Conservation (phyloP, 2,797 vertebrate genomes). For the Sebastes steindachneri region DNA sequence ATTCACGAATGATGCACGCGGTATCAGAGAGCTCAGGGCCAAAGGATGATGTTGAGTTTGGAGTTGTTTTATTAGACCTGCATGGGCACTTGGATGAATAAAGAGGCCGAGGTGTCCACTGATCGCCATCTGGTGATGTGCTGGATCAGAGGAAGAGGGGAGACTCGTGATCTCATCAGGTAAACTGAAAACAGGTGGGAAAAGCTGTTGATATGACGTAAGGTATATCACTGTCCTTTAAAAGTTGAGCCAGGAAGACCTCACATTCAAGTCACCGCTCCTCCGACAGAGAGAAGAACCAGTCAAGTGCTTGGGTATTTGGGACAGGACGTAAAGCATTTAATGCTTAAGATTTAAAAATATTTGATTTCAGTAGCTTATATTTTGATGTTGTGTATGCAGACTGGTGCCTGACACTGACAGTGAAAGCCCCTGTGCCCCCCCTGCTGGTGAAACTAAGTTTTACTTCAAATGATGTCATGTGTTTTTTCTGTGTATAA, state of each 20-base stretch:
- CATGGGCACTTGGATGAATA: neutral
- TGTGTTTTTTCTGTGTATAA: neutral
- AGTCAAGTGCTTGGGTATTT: neutral
- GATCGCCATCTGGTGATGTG: neutral
- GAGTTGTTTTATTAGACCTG: neutral
- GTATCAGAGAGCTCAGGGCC: neutral
- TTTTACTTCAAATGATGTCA: neutral
- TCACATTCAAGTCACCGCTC: neutral
- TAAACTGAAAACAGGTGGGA: conserved; percentile 1
- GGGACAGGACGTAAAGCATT: neutral
- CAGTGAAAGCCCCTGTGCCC: neutral
- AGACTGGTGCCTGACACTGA: neutral
- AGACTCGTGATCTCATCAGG: neutral
- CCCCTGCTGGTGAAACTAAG: conserved; percentile 21
- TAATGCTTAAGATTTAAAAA: neutral
- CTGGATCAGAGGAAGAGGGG: neutral
- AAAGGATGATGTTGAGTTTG: conserved; percentile 7
- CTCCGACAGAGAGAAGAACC: neutral
- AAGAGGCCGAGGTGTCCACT: neutral
- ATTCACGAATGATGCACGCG: neutral
- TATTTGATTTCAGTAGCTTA: neutral
- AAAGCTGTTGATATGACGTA: neutral
- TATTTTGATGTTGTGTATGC: neutral
- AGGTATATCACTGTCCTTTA: neutral
- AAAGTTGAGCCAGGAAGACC: neutral